Evolutionary conservation across 2,113 vertebrate species (phyloP).

Genomic region (rabbit (Oryctolagus cuniculus)): DNA sequence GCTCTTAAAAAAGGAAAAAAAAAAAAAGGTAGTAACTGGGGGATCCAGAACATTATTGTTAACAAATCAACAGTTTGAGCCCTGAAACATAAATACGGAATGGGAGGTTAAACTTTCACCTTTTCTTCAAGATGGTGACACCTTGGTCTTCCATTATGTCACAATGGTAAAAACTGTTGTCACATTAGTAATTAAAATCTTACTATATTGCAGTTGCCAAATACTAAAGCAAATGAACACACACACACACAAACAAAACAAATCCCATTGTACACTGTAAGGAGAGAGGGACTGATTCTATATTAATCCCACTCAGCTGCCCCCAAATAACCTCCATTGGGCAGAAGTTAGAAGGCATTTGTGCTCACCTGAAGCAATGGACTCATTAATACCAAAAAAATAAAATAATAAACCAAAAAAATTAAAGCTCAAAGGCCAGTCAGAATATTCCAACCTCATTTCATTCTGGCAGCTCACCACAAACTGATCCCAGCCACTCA

Average conservation of each 20-base stretch:
- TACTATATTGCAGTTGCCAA: not conserved
- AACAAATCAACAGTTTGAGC: not conserved
- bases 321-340: not conserved
- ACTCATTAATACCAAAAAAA: not conserved
- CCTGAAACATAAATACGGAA: not conserved
- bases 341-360: not conserved
- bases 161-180: not conserved
- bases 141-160: not conserved
- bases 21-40: not conserved
- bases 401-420: too few species aligned
- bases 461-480: not conserved
- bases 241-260: too few species aligned
- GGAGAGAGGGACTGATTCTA: not conserved
- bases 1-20: not conserved
- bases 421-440: not conserved
- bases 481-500: not conserved
- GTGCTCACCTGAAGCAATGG: not conserved
- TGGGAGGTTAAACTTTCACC: not conserved
- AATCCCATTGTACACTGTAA: not conserved
- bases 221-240: not conserved
- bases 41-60: not conserved
- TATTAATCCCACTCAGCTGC: not conserved
- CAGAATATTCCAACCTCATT: slow-evolving; percentile 17
- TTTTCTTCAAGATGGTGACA: not conserved
- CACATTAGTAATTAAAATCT: not conserved